Conservation (phyloP, 2,113 vertebrate species). For the Tiliqua scincoides region DNA sequence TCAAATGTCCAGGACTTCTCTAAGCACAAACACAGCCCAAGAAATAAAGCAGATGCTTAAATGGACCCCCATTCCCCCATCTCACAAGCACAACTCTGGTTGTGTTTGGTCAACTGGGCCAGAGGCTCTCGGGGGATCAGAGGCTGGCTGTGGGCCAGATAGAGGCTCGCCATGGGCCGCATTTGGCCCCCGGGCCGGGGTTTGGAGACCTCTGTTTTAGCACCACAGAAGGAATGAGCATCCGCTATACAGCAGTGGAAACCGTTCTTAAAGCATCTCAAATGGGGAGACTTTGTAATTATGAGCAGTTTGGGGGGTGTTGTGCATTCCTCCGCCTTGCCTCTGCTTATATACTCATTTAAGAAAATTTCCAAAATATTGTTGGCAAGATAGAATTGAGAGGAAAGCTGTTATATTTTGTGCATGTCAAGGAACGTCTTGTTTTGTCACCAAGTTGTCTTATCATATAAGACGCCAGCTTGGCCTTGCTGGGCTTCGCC, state of each 20-base stretch:
- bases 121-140: too few species aligned
- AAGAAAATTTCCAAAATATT: slow-evolving; percentile 4
- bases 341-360: background rate
- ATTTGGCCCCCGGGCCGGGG: too few species aligned
- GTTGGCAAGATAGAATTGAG: background rate
- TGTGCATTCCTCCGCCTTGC: background rate
- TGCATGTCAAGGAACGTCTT: slow-evolving; percentile 3
- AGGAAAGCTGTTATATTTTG: slow-evolving; percentile 24
- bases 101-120: too few species aligned
- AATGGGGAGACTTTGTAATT: background rate
- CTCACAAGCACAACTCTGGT: too few species aligned
- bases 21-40: too few species aligned
- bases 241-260: background rate
- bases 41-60: too few species aligned
- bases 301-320: background rate
- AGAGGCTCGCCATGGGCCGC: too few species aligned
- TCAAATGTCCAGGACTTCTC: too few species aligned
- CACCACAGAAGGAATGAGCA: background rate
- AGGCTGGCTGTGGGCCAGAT: too few species aligned
- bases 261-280: background rate
- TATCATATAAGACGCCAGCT: slow-evolving; percentile 35
- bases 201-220: too few species aligned
- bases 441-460: slow-evolving; percentile 29
- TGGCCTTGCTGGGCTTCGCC: slow-evolving; percentile 51
- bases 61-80: too few species aligned